These are phyloP conservation scores for Apoda limacodes DNA, from an alignment of 2,888 invertebrate species.

Conservation along the genomic window DNA sequence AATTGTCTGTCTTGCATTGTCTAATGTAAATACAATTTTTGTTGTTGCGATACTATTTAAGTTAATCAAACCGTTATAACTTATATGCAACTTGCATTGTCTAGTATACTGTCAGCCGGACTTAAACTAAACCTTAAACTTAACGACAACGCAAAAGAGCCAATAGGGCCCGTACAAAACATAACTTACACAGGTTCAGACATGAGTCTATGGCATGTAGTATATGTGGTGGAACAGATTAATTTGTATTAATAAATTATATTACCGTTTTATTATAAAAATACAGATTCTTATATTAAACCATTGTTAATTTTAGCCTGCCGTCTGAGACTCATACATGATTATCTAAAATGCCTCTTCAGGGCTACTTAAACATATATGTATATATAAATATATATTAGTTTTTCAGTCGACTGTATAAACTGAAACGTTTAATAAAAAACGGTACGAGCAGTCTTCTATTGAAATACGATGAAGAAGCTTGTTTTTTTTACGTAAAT, in stretches of 20 bases:
- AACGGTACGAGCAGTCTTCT: slow-evolving; percentile 61
- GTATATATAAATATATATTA: background rate
- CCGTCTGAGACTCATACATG: slow-evolving; percentile 54
- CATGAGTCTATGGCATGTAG: slow-evolving; percentile 29
- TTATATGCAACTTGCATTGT: too few species aligned
- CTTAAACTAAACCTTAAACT: slow-evolving; percentile 31
- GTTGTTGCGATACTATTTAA: too few species aligned
- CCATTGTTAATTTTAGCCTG: slow-evolving; percentile 46
- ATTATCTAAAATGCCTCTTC: slow-evolving; percentile 56
- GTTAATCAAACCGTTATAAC: too few species aligned
- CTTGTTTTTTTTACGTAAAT: slow-evolving; percentile 30
- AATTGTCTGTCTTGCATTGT: too few species aligned
- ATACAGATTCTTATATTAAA: slow-evolving; percentile 63
- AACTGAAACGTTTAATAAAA: slow-evolving; percentile 1
- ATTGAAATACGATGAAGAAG: slow-evolving; percentile 46
- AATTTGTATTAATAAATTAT: slow-evolving; percentile 26
- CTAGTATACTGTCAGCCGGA: too few species aligned
- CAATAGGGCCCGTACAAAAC: slow-evolving; percentile 36
- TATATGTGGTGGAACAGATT: slow-evolving; percentile 35
- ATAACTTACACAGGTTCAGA: slow-evolving; percentile 26
- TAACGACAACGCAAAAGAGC: slow-evolving; percentile 43
- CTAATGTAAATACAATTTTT: too few species aligned
- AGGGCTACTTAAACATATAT: slow-evolving; percentile 31
- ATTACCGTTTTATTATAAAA: slow-evolving; percentile 59
- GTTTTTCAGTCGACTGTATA: background rate